Evolutionary conservation across 2,888 invertebrate genomes (phyloP), one percentile per base, ranked within the genome.

Genomic region (Cheilosia urbana): DNA sequence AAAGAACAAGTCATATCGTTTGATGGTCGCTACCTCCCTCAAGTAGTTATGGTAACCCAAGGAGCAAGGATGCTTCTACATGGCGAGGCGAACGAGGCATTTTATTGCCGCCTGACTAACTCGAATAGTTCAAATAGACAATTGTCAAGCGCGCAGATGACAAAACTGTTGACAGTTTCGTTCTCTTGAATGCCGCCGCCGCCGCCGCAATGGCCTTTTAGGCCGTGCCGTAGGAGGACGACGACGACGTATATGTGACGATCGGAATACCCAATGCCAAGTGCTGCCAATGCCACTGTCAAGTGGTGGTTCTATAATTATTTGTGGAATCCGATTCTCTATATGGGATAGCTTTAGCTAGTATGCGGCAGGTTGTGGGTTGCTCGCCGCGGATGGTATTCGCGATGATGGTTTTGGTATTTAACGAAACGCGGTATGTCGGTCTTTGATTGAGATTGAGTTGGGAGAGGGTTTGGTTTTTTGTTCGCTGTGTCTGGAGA

Each of bases 111-210:
- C 47, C 84, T 76, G 65, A 65, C 75, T 66, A 71, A 65, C 71
- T 68, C 77, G 85, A 80, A 84, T 76, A 76, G 84, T 84, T 80
- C 84, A 84, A 80, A 81, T 72, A 81, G 85, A 76, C 81, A 80
- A 85, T 85, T 85, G 85, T 85, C 85, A 85, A 85, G 62, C 72
- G 76, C 62, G 76, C 62, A 72, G 77, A 78, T 82, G 82, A 87
- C 87, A 87, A 87, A 87, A 87, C 87, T 87, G 82, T 73, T 87
- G 87, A 87, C 87, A 87, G 87, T 78, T 82, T 77, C 72, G 40
- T 72, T 49, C 60, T 72, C 66, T 85, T 85, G 81, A 80, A 85
- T 77, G 71, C 42, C 11, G 72, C 66, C 72, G 83, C 51, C 76
- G 58, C 71, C 76, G 49, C 63, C 51, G 83, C 60, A 6, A 40